Evolutionary conservation across 2,797 vertebrate species (phyloP), one percentile per base, ranked within the genome.

Genomic region (Loriculus beryllinus): DNA sequence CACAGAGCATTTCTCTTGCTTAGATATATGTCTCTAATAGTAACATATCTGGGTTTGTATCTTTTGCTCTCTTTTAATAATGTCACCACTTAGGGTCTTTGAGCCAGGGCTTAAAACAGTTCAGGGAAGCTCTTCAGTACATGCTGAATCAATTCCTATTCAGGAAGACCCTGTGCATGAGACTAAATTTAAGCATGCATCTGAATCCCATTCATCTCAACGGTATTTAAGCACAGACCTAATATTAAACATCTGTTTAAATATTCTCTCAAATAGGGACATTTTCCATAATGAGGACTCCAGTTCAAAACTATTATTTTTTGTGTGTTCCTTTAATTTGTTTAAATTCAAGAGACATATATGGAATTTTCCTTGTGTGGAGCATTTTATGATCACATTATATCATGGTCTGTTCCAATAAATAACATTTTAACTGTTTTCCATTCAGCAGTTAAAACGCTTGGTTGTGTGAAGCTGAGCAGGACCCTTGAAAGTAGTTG

Each of bases 241-340:
- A 94, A 88, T 80, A 85, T 65, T 93, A 82, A 90, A 90, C 71
- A 92, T 83, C 54, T 88, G 59, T 82, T 94, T 76, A 93, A 93
- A 83, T 72, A 72, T 45, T 79, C 72, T 90, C 43, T 91, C 43
- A 54, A 86, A 82, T 13, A 79, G 8, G 19, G 43, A 67, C 33
- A 48, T 91, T 86, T 83, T 83, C 39, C 65, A 22, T 85, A 69
- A 92, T 21, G 40, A 33, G 13, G 17, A 42, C 21, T 76, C 49
- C 57, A 71, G 47, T 90, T 84, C 52, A 72, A 91, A 93, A 86
- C 43, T 39, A 56, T 93, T 69, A 51, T 29, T 76, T 89, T 83
- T 83, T 90, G 33, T 1, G 0, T 70, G 54, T 91, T 91, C 51
- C 63, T 87, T 90, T 87, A 90, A 90, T 87, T 93, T 3, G 1